Percentiles rank a stretch among this genome's conserved stretches.
phyloP scores from a whole-genome alignment of 2,113 vertebrate genomes.

The Butorides virescens region DNA sequence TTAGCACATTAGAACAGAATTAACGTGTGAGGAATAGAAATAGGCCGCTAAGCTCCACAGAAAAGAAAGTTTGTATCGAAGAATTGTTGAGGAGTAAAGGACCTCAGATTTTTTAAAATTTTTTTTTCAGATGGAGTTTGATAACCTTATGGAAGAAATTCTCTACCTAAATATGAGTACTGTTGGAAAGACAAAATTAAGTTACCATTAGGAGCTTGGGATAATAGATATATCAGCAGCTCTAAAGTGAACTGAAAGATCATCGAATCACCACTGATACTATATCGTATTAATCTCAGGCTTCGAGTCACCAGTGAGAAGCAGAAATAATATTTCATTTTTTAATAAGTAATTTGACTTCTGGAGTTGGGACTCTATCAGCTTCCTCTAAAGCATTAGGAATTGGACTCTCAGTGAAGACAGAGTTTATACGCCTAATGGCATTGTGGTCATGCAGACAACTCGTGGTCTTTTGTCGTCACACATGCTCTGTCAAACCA shows the following conservation, averaged over 20 bases:
- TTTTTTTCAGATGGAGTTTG: background rate
- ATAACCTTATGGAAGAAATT: background rate
- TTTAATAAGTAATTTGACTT: background rate
- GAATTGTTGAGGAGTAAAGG: background rate
- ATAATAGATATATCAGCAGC: background rate
- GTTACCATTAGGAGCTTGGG: background rate
- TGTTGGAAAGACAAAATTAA: background rate
- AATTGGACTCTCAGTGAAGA: background rate
- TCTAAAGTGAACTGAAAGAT: background rate
- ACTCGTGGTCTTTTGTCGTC: background rate
- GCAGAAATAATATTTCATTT: background rate
- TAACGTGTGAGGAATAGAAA: background rate
- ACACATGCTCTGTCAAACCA: background rate
- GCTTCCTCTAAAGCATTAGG: background rate
- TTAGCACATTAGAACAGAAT: background rate
- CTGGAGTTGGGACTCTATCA: background rate
- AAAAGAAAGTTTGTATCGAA: background rate
- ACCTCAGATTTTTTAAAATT: background rate
- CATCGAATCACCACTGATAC: background rate
- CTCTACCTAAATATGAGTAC: background rate
- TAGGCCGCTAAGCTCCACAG: background rate
- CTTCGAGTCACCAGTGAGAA: background rate
- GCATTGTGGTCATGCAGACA: background rate
- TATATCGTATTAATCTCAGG: background rate
- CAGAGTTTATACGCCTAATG: background rate